Conservation (phyloP, 2,888 invertebrate genomes). For the Drosophila maculinotata region DNA sequence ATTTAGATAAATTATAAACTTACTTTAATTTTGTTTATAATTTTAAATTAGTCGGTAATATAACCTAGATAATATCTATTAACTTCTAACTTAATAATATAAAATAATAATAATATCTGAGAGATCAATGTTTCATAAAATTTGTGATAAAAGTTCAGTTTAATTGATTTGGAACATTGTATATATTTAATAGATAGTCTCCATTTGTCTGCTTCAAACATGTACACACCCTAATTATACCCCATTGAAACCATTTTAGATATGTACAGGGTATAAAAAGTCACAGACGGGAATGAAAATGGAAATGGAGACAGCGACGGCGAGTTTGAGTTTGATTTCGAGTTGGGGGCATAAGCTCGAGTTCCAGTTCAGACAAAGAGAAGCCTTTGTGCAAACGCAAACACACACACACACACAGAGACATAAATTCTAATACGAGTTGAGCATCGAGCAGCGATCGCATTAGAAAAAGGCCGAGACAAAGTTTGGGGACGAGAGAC, state of each 20-base stretch:
- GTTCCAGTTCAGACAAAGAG: constrained; percentile 61
- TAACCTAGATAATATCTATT: too few species aligned
- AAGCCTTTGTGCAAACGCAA: constrained; percentile 63
- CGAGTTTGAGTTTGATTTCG: constrained; percentile 42
- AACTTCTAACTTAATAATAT: too few species aligned
- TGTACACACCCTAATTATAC: too few species aligned
- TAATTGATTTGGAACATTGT: too few species aligned
- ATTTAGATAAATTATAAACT: too few species aligned
- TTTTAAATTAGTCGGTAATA: too few species aligned
- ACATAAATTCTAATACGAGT: constrained; percentile 59
- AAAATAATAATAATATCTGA: too few species aligned
- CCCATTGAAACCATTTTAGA: not conserved
- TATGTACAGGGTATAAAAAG: constrained; percentile 5
- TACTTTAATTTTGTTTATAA: too few species aligned
- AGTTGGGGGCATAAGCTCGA: constrained; percentile 29
- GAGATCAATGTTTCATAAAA: too few species aligned
- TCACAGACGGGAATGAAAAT: not conserved
- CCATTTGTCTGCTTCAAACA: too few species aligned
- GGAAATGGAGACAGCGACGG: constrained; percentile 11
- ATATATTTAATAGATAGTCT: too few species aligned
- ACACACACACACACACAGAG: constrained; percentile 21
- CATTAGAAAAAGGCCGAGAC: constrained; percentile 45
- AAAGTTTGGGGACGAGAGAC: constrained; percentile 12
- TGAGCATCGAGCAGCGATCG: constrained; percentile 40
- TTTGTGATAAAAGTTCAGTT: too few species aligned